phyloP scores from a whole-genome alignment of 1,140 invertebrate species.

The Adelges cooleyi region DNA sequence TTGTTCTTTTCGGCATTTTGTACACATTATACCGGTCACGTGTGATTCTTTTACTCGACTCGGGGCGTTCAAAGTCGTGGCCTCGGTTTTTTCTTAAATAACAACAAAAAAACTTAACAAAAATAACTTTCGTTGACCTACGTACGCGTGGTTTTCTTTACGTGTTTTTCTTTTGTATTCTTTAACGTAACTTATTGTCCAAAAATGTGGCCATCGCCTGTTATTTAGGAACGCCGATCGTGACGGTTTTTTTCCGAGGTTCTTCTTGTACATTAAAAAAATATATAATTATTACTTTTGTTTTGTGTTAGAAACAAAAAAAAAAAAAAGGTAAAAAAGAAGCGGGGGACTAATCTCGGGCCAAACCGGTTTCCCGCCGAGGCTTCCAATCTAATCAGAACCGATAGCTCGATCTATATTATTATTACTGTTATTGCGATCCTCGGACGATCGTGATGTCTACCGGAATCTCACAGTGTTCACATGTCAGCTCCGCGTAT shows the following conservation, averaged over 20 bases:
- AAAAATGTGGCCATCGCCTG: not conserved
- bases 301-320: not conserved
- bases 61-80: not conserved
- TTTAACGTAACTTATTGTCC: not conserved
- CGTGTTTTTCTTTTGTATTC: not conserved
- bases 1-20: too few species aligned
- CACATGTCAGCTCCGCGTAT: constrained; percentile 5
- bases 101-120: not conserved
- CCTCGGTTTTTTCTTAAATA: not conserved
- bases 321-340: not conserved
- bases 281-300: constrained; percentile 7
- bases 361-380: constrained; percentile 6
- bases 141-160: not conserved
- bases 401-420: constrained; percentile 21
- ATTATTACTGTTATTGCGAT: constrained; percentile 7
- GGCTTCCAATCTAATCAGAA: not conserved
- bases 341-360: not conserved
- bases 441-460: constrained; percentile 2
- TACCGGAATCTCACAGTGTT: not conserved
- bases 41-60: not conserved
- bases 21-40: too few species aligned
- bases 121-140: constrained; percentile 1
- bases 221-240: not conserved
- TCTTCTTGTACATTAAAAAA: too few species aligned
- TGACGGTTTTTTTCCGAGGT: constrained; percentile 1